Percentiles rank a stretch among this genome's conserved stretches.
Evolutionary conservation across 1,140 invertebrate genomes (phyloP).

Genomic region (Ptiloglossa arizonensis): DNA sequence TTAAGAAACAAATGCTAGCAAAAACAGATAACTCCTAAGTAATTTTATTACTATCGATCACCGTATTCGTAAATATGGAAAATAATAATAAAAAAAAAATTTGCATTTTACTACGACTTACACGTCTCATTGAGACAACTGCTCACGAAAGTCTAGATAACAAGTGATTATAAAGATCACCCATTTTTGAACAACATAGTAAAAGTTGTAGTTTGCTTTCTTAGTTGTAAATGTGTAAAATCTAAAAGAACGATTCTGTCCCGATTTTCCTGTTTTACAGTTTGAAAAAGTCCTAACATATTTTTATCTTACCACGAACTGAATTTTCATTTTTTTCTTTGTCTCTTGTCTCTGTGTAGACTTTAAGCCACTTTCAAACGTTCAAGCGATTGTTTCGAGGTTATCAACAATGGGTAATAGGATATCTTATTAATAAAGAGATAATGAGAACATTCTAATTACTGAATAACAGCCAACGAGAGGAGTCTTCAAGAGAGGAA

Average conservation of each 20-base stretch:
- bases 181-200: slow-evolving; percentile 42
- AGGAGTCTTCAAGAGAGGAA: not conserved
- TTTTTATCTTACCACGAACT: slow-evolving; percentile 1
- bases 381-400: slow-evolving; percentile 36
- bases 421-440: slow-evolving; percentile 41
- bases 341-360: slow-evolving; percentile 8
- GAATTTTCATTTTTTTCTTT: not conserved
- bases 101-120: not conserved
- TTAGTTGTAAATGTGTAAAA: slow-evolving; percentile 18
- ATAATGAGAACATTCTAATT: slow-evolving; percentile 40
- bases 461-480: slow-evolving; percentile 15
- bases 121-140: not conserved
- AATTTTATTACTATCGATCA: too few relatives aligned
- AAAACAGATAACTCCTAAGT: too few relatives aligned
- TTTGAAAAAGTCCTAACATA: slow-evolving; percentile 13
- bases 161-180: not conserved
- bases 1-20: too few relatives aligned
- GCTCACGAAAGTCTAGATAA: slow-evolving; percentile 25
- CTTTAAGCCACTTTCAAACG: slow-evolving; percentile 46
- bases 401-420: slow-evolving; percentile 25
- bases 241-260: slow-evolving; percentile 26
- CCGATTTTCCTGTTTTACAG: slow-evolving; percentile 36
- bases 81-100: not conserved
- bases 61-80: not conserved
- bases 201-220: slow-evolving; percentile 25